phyloP scores from a whole-genome alignment of 92 coral and sea anemone species.

The Actinernus sp. region DNA sequence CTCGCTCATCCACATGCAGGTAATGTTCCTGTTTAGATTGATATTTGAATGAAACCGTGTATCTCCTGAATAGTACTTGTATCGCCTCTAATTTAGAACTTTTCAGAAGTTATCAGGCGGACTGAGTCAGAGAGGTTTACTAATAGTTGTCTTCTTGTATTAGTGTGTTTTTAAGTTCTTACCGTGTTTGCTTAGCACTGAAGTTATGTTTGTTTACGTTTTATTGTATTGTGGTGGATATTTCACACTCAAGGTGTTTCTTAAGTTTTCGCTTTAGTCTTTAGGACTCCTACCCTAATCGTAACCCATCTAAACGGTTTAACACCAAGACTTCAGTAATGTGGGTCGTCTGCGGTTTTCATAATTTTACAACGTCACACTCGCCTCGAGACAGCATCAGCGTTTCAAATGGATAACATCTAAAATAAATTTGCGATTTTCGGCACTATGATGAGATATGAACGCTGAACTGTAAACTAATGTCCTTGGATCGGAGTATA shows the following conservation, averaged over 20 bases:
- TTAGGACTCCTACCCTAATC: too few relatives aligned
- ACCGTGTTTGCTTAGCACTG: conserved; percentile 45
- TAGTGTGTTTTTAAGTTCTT: conserved; percentile 36
- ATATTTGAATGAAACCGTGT: neutral
- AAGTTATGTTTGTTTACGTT: conserved; percentile 55
- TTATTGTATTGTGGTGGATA: neutral
- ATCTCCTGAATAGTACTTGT: conserved; percentile 29
- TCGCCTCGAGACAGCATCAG: too few relatives aligned
- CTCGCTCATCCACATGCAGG: conserved; percentile 89
- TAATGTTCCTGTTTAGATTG: conserved; percentile 1
- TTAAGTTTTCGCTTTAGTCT: too few relatives aligned
- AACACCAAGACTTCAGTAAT: too few relatives aligned
- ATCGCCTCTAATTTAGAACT: conserved; percentile 10
- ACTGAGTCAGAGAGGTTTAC: conserved; percentile 46
- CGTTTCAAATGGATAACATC: conserved; percentile 36
- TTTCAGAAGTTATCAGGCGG: conserved; percentile 49
- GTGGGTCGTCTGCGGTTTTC: too few relatives aligned
- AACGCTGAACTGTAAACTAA: conserved; percentile 56
- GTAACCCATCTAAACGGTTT: too few relatives aligned
- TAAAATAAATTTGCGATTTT: conserved; percentile 29
- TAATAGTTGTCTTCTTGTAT: conserved; percentile 54
- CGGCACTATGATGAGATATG: conserved; percentile 33
- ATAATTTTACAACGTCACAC: too few relatives aligned
- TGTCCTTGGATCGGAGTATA: conserved; percentile 40
- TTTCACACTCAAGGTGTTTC: conserved; percentile 19